Conservation (phyloP, 2,797 vertebrate genomes). For the Sciaenops ocellatus region DNA sequence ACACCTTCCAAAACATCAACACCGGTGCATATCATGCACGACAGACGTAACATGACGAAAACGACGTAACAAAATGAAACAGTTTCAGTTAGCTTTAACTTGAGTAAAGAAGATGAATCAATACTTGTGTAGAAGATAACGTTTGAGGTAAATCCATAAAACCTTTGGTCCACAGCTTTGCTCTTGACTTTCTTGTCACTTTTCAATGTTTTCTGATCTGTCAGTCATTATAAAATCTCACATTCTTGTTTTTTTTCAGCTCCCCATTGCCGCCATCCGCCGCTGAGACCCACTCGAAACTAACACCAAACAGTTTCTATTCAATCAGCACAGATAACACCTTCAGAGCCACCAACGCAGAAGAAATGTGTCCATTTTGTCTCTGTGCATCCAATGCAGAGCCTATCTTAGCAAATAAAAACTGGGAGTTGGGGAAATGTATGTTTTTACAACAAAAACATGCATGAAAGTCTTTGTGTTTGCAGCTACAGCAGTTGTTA, state of each 20-base stretch:
- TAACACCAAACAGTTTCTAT: background rate
- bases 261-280: conserved; percentile 61
- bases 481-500: no score
- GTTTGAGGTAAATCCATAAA: no score
- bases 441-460: background rate
- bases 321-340: conserved; percentile 48
- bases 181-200: background rate
- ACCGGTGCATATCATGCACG: no score
- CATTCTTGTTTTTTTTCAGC: conserved; percentile 60
- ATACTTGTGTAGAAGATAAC: no score
- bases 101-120: no score
- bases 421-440: background rate
- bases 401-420: background rate
- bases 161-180: no score
- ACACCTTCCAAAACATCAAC: no score
- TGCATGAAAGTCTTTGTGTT: no score
- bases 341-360: conserved; percentile 8
- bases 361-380: background rate
- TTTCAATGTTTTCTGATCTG: background rate
- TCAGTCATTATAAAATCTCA: background rate
- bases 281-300: conserved; percentile 58
- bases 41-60: no score
- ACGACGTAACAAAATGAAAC: no score
- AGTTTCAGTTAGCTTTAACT: no score
- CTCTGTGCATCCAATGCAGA: background rate